A percentile compares a stretch with the other conserved stretches of the same genome.
These are phyloP conservation scores for Hippocampus barbouri DNA, from an alignment of 2,113 vertebrate genomes.

Conservation along the genomic window DNA sequence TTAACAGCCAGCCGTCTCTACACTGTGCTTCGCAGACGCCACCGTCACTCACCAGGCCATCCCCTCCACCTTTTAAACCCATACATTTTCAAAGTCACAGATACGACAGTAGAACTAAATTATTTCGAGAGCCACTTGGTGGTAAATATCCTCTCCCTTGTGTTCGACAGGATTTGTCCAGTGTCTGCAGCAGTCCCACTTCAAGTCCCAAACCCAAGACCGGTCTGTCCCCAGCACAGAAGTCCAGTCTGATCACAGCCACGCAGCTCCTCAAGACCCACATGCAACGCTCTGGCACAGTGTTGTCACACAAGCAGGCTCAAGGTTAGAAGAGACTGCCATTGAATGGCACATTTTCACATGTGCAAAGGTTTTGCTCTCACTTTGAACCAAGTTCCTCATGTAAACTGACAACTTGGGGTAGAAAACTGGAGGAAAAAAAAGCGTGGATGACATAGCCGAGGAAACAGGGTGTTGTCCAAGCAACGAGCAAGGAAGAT, in stretches of 20 bases:
- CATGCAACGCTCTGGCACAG: slow-evolving; percentile 80
- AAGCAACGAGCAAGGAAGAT: slow-evolving; percentile 5
- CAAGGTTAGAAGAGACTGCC: slow-evolving; percentile 78
- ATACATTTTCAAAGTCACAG: no score
- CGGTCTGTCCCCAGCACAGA: slow-evolving; percentile 81
- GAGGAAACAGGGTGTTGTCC: background rate
- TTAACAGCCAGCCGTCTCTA: no score
- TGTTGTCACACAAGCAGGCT: slow-evolving; percentile 86
- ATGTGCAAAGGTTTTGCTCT: background rate
- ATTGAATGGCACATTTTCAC: background rate
- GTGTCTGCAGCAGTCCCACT: slow-evolving; percentile 93
- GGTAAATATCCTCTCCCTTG: background rate
- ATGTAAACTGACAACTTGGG: slow-evolving; percentile 13
- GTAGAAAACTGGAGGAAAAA: slow-evolving; percentile 16
- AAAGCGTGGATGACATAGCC: background rate
- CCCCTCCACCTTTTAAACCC: no score
- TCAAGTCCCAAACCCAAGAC: slow-evolving; percentile 93
- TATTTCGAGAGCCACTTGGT: background rate
- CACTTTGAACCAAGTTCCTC: slow-evolving; percentile 21
- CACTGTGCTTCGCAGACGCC: no score
- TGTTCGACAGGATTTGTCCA: slow-evolving; percentile 83
- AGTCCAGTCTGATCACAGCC: slow-evolving; percentile 79
- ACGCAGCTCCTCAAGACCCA: slow-evolving; percentile 88
- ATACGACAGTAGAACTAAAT: no score
- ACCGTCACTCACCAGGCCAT: no score